Base-by-base conservation (phyloP, 2,113 vertebrate genomes). In the Sander lucioperca region DNA sequence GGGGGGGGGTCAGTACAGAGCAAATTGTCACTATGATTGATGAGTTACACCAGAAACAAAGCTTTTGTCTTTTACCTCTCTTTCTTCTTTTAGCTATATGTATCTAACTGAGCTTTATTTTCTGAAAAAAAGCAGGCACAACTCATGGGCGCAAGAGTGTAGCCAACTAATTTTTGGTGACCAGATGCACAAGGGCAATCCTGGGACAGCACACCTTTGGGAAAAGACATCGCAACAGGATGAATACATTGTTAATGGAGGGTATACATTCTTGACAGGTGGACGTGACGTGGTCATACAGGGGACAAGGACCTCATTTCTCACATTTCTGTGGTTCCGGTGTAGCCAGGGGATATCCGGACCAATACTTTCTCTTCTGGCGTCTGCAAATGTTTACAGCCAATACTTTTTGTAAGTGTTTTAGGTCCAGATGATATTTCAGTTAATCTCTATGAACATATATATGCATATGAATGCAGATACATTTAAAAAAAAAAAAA, bases 11-110 rank as follows among this genome's bases (percentile, higher is more conserved):
- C 39, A 54, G 16, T 45, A 67, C 51, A 54, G 74, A 63, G 59
- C 51, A 73, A 84, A 91, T 72, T 83, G 71, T 83, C 87, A 74
- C 65, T 53, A 36, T 62, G 77, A 88, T 83, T 86, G 84, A 89
- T 80, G 80, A 82, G 79, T 87, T 92, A 81, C 53, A 80, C 69
- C 65, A 69, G 53, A 57, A 30, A 69, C 14, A 56, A 66, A 30
- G 62, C 36, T 75, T 74, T 82, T 80, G 62, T 89, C 56, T 48
- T 68, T 71, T 68, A 16, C 14, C 74, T 66, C 63, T 16, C 7
- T n/a, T 15, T 79, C 47, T 47, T 8, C 43, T 23, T 18, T 27
- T 48, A 27, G 15, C 64, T 19, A 27, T 27, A 27, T 54, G 3
- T 45, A 23, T 59, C 43, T 43, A 19, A 63, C 65, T 64, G 4